Percentiles rank a stretch among this genome's conserved stretches.
Conservation (phyloP, 1,140 invertebrate species). For the Trichomalopsis sarcophagae region DNA sequence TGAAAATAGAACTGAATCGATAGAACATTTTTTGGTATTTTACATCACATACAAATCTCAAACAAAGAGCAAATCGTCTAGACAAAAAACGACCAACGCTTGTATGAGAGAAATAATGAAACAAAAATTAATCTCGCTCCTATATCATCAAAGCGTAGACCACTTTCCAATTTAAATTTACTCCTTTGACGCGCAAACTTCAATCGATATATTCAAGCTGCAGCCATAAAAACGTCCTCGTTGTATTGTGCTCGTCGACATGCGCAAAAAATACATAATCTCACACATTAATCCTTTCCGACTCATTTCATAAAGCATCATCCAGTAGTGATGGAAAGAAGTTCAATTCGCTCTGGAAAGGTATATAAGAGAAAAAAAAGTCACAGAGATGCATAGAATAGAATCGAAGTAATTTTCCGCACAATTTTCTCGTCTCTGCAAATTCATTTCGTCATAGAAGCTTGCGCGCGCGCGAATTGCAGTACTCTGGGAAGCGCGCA, state of each 20-base stretch:
- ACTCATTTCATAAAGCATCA: neutral
- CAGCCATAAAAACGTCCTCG: neutral
- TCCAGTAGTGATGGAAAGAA: neutral
- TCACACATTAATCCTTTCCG: neutral
- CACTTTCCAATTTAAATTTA: neutral
- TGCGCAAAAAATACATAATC: neutral
- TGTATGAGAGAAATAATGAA: too few species aligned
- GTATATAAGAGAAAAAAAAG: neutral
- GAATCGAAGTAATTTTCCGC: conserved; percentile 14
- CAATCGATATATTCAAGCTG: neutral
- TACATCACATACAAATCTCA: too few species aligned
- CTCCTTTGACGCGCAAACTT: neutral
- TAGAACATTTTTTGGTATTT: too few species aligned
- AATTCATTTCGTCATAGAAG: neutral
- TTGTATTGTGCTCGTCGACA: neutral
- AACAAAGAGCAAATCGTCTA: too few species aligned
- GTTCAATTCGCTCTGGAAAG: neutral
- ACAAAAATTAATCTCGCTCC: too few species aligned
- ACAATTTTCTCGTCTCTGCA: neutral
- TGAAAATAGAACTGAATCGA: too few species aligned
- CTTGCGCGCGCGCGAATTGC: neutral
- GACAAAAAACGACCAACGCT: too few species aligned
- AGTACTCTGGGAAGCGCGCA: neutral
- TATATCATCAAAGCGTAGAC: too few species aligned
- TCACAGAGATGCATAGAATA: neutral